Evolutionary conservation across 2,888 invertebrate species (phyloP).

Genomic region (Theodoxus fluviatilis): DNA sequence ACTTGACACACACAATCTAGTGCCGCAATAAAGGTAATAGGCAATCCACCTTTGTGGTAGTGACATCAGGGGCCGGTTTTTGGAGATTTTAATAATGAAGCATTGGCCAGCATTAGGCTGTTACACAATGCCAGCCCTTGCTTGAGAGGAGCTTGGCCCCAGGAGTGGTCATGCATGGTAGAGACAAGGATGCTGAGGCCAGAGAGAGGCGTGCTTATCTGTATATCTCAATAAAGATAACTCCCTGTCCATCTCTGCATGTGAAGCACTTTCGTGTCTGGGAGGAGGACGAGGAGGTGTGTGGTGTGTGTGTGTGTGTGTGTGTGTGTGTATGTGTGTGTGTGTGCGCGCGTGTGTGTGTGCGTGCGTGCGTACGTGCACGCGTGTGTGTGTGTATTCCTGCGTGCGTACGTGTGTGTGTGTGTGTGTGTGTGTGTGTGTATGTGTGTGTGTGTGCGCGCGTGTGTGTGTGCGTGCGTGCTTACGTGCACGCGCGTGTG

Average conservation of each 20-base stretch:
- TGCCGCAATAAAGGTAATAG: no score
- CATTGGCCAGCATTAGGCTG: no score
- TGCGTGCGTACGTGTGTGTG: background rate
- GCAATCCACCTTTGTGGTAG: no score
- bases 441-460: background rate
- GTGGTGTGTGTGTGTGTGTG: background rate
- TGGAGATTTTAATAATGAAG: no score
- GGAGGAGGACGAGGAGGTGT: background rate
- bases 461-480: background rate
- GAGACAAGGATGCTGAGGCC: no score
- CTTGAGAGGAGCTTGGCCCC: no score
- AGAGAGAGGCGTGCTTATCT: no score
- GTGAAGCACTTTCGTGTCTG: background rate
- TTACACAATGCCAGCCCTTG: no score
- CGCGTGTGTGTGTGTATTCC: background rate
- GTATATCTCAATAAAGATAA: no score
- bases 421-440: background rate
- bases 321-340: conserved; percentile 12
- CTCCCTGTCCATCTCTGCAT: background rate
- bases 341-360: conserved; percentile 2
- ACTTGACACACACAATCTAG: no score
- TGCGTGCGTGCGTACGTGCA: conserved; percentile 2
- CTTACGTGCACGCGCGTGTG: background rate
- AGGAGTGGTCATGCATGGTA: no score
- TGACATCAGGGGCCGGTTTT: no score